Evolutionary conservation across 2,113 vertebrate species (phyloP).

Genomic region (Zosterops japonicus): DNA sequence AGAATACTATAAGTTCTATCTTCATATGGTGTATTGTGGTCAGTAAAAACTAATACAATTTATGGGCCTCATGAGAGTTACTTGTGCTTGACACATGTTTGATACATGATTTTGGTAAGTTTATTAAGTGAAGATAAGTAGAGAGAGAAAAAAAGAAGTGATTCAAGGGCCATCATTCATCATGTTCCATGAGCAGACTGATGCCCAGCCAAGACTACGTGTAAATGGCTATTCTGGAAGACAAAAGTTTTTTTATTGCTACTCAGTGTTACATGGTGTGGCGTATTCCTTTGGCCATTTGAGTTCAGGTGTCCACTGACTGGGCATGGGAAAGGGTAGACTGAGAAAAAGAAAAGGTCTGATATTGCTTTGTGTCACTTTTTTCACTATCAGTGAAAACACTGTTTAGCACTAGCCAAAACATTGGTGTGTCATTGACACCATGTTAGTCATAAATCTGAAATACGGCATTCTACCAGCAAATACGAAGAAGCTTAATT

Average conservation of each 20-base stretch:
- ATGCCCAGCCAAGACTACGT: rapidly evolving
- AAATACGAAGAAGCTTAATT: neutral
- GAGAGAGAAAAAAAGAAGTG: neutral
- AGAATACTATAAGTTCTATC: neutral
- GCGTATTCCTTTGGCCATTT: neutral
- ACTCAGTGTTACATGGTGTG: no score
- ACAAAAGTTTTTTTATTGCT: neutral
- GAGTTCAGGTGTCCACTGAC: neutral
- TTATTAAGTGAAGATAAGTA: neutral
- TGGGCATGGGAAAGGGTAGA: neutral
- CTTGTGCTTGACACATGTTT: neutral
- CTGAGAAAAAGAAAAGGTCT: neutral
- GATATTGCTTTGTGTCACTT: no score
- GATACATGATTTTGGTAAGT: neutral
- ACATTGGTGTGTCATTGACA: neutral
- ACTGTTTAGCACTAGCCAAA: neutral
- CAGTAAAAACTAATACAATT: neutral
- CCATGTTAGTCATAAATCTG: neutral
- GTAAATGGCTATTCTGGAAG: neutral
- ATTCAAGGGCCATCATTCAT: neutral
- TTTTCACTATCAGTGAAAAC: neutral
- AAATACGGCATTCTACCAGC: rapidly evolving
- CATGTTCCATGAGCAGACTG: neutral
- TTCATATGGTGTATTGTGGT: neutral
- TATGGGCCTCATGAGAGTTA: neutral